These are phyloP conservation scores for Diachrysia chrysitis DNA, from an alignment of 2,888 invertebrate genomes.

Conservation along the genomic window DNA sequence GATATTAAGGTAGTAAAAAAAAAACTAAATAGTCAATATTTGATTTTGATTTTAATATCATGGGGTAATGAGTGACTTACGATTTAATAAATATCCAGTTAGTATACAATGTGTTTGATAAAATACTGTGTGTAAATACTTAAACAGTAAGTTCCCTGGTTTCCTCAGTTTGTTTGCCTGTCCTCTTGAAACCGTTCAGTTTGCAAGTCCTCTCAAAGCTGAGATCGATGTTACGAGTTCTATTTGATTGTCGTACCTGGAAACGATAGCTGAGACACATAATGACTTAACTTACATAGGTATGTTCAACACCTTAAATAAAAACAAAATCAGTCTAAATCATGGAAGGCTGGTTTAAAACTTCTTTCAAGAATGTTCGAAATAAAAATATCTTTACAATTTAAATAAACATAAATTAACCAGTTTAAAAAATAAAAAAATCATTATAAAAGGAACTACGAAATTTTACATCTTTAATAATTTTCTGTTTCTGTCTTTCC, in stretches of 20 bases:
- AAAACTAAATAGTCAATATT: no score
- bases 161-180: slow-evolving; percentile 6
- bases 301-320: not conserved
- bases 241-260: not conserved
- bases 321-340: not conserved
- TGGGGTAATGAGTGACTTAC: no score
- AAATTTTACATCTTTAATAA: not conserved
- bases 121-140: no score
- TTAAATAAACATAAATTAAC: no score
- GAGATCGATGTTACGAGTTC: slow-evolving; percentile 3
- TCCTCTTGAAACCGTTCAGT: not conserved
- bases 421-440: no score
- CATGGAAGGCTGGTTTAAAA: no score
- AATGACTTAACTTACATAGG: not conserved
- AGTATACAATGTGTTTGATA: not conserved
- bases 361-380: no score
- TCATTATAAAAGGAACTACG: not conserved
- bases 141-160: not conserved
- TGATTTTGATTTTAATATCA: no score
- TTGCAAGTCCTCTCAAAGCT: not conserved
- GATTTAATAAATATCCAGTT: not conserved
- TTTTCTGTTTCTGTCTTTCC: slow-evolving; percentile 1
- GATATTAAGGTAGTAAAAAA: no score
- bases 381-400: no score
- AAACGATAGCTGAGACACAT: not conserved